phyloP scores from a whole-genome alignment of 2,113 vertebrate species.

The Rhagologus leucostigma region DNA sequence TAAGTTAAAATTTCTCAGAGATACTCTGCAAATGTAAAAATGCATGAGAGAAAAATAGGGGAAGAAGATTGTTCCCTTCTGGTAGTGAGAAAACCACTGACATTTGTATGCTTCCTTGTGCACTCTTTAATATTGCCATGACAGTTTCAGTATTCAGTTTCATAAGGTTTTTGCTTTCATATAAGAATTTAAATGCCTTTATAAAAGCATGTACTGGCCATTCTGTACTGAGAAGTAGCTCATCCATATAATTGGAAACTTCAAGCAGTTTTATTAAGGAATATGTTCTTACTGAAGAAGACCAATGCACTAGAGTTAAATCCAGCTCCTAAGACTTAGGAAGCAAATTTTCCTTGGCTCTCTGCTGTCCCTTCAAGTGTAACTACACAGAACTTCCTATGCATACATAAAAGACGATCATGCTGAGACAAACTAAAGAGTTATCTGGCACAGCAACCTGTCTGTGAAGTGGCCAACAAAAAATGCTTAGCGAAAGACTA shows the following conservation, averaged over 20 bases:
- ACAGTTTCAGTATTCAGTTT: not conserved
- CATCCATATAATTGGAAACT: conserved; percentile 43
- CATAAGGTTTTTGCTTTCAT: not conserved
- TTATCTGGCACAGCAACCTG: not conserved
- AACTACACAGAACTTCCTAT: not conserved
- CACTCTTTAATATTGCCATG: not conserved
- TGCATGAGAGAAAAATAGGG: not conserved
- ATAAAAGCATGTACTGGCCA: not conserved
- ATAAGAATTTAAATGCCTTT: conserved; percentile 8
- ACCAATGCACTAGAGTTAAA: not conserved
- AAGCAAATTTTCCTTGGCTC: not conserved
- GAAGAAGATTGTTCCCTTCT: not conserved
- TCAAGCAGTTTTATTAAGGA: conserved; percentile 38
- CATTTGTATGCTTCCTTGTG: conserved; percentile 23
- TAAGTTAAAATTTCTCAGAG: not conserved
- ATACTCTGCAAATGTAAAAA: not conserved
- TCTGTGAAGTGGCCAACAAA: not conserved
- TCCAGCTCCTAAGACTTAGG: not conserved
- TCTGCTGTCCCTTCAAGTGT: not conserved
- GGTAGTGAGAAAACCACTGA: not conserved
- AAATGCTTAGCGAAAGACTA: not conserved
- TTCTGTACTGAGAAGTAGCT: conserved; percentile 7
- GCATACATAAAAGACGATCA: not conserved
- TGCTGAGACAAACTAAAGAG: not conserved
- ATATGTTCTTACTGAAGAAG: not conserved